phyloP scores from a whole-genome alignment of 2,888 invertebrate genomes.

The Willowsia nigromaculata region DNA sequence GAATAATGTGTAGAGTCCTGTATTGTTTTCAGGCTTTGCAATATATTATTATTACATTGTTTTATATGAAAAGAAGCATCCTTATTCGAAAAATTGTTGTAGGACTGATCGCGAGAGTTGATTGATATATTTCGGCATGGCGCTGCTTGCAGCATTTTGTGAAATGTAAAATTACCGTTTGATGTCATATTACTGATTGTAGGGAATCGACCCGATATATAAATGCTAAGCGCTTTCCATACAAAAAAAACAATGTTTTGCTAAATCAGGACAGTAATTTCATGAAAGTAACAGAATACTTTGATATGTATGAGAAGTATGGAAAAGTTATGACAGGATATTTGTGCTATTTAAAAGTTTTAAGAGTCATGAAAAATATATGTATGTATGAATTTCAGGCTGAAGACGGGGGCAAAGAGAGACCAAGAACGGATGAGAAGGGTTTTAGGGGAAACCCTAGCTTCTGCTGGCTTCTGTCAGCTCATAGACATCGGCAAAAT shows the following conservation, averaged over 20 bases:
- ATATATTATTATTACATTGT: background rate
- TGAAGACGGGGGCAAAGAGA: background rate
- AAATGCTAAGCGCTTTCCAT: too few species aligned
- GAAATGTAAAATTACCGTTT: background rate
- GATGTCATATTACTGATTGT: background rate
- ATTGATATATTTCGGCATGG: conserved; percentile 13
- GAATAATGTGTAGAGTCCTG: background rate
- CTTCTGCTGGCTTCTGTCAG: background rate
- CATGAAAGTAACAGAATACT: too few species aligned
- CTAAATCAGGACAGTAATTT: too few species aligned
- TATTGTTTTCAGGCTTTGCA: conserved; percentile 7
- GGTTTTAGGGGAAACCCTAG: background rate
- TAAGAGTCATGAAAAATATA: background rate
- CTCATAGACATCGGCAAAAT: background rate
- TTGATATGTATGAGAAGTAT: too few species aligned
- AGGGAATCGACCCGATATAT: too few species aligned
- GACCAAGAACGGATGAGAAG: too few species aligned
- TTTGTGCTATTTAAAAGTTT: background rate
- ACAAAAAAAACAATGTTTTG: too few species aligned
- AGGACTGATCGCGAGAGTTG: background rate
- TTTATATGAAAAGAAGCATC: background rate
- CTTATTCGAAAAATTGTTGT: conserved; percentile 6
- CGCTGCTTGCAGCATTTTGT: background rate
- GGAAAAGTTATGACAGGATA: too few species aligned
- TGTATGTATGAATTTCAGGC: background rate